Evolutionary conservation across 2,797 vertebrate species (phyloP), one percentile per base, ranked within the genome.

Genomic region (Danio jaintianensis): DNA sequence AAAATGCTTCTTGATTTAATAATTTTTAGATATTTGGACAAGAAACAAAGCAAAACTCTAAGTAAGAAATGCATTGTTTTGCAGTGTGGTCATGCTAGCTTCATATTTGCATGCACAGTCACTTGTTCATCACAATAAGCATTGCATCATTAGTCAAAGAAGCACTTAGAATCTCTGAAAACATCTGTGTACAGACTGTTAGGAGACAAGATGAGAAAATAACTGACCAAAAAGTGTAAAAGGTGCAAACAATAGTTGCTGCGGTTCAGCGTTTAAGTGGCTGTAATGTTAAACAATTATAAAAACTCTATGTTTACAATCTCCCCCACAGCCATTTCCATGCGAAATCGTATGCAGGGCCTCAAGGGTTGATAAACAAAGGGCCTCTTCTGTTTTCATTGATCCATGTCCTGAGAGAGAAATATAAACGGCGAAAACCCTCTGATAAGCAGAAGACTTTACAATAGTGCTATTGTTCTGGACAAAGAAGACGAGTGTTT

Each of bases 361-460:
- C 75, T 58, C 29, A 10, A 56, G 63, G 63, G 22, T 7, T 45
- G 52, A 66, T 42, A 61, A 70, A 74, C 63, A 75, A 36, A 80
- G 36, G 38, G 16, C 63, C 38, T 43, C 50, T 43, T 66, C 67
- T 68, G 40, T 53, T 58, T 76, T 61, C 47, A 45, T 63, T 45
- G 45, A 48, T 55, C 40, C 52, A 55, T 56, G 52, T 58, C 52
- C 52, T 9, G 10, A 13, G 75, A 56, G 36, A 56, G 38, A 55
- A 71, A 71, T 36, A 71, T 42, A 55, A 55, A 71, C 7, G 20
- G 18, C 38, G 5, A 18, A 76, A 66, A 43, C 45, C 15, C 62
- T 56, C 62, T 77, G 63, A 79, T 63, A 47, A 63, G 58, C 68
- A 63, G 9, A 63, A 71, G 7, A 10, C 12, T 22, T 62, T 42